Evolutionary conservation across 2,888 invertebrate species (phyloP).

Genomic region (Catocala sponsa): DNA sequence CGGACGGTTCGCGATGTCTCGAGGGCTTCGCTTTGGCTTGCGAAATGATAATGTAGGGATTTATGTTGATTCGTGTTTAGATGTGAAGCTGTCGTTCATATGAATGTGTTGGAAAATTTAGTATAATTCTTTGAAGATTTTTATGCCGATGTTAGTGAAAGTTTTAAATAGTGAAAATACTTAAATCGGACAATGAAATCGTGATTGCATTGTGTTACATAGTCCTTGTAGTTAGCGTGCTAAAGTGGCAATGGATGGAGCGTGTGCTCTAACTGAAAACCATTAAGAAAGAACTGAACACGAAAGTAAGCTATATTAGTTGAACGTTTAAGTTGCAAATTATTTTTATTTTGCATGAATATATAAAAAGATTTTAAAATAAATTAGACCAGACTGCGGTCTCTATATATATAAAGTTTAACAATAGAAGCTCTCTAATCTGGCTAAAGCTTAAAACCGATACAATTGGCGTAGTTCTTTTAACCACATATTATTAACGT

Average conservation of each 20-base stretch:
- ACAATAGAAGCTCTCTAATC: constrained; percentile 9
- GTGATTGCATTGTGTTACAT: too few relatives aligned
- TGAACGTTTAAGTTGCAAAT: too few relatives aligned
- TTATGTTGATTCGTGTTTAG: constrained; percentile 57
- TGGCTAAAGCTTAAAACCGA: constrained; percentile 21
- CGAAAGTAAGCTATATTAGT: too few relatives aligned
- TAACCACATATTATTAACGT: constrained; percentile 9
- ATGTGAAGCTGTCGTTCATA: constrained; percentile 22
- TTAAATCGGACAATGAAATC: too few relatives aligned
- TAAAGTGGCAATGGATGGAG: too few relatives aligned
- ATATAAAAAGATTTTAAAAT: not conserved
- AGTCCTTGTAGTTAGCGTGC: too few relatives aligned
- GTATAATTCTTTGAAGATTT: not conserved
- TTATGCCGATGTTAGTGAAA: too few relatives aligned
- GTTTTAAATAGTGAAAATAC: too few relatives aligned
- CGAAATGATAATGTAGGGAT: constrained; percentile 50
- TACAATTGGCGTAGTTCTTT: constrained; percentile 13
- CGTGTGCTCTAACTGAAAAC: too few relatives aligned
- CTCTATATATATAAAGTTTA: not conserved
- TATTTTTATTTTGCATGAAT: too few relatives aligned
- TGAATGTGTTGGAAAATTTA: constrained; percentile 11
- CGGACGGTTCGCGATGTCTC: constrained; percentile 42
- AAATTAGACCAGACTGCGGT: not conserved
- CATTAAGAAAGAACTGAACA: too few relatives aligned
- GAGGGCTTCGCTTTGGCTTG: constrained; percentile 43